Evolutionary conservation across 2,113 vertebrate genomes (phyloP).

Genomic region (Alouatta palliata): DNA sequence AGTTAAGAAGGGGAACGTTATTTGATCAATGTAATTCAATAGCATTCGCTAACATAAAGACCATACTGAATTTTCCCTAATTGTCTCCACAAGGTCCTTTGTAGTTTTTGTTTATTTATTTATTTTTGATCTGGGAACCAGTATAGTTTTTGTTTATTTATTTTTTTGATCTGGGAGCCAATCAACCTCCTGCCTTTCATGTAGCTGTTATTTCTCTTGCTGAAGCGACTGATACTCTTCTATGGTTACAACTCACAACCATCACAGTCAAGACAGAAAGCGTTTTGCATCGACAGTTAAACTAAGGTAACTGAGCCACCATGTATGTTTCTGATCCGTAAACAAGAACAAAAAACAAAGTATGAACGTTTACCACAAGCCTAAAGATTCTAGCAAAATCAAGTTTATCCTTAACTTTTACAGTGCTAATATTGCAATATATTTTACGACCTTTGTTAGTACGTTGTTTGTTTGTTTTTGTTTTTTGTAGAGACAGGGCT

Average conservation of each 20-base stretch:
- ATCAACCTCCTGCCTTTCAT: neutral
- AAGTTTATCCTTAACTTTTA: neutral
- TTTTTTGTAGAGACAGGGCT: too few relatives aligned
- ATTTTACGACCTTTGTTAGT: neutral
- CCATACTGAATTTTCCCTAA: neutral
- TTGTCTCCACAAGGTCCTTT: neutral
- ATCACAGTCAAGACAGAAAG: neutral
- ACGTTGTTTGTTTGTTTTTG: neutral
- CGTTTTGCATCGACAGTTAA: neutral
- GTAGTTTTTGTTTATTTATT: neutral
- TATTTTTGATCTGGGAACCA: neutral
- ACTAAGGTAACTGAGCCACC: neutral
- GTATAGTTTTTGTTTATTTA: neutral
- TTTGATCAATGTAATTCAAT: neutral
- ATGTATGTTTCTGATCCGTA: neutral
- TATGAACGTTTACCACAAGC: neutral
- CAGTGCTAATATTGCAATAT: neutral
- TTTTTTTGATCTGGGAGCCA: neutral
- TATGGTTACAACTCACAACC: neutral
- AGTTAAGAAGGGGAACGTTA: neutral
- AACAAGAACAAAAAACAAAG: neutral
- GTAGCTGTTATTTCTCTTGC: neutral
- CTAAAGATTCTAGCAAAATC: neutral
- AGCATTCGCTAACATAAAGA: neutral
- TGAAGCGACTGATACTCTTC: neutral